These are phyloP conservation scores for Marasmarcha lunaedactyla DNA, from an alignment of 2,888 invertebrate species.

Conservation along the genomic window DNA sequence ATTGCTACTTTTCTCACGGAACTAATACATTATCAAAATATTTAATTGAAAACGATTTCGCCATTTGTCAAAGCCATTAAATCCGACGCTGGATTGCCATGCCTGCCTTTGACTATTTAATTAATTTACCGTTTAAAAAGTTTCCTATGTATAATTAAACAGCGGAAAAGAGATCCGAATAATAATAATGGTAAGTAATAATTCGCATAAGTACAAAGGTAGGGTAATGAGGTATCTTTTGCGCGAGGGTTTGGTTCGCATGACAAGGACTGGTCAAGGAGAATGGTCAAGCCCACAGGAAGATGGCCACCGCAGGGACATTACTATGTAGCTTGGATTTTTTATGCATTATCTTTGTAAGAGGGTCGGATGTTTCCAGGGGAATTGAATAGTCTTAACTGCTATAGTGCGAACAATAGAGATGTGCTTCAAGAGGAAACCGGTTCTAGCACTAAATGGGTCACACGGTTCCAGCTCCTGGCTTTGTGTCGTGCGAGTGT, in stretches of 20 bases:
- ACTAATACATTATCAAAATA: conserved; percentile 62
- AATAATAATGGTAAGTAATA: conserved; percentile 22
- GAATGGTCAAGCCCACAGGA: conserved; percentile 56
- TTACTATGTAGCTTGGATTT: conserved; percentile 50
- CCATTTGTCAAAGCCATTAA: conserved; percentile 53
- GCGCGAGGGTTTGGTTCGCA: conserved; percentile 37
- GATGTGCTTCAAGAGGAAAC: conserved; percentile 60
- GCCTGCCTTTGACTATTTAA: conserved; percentile 25
- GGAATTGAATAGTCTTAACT: conserved; percentile 61
- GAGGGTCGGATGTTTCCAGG: conserved; percentile 56
- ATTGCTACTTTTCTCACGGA: conserved; percentile 69
- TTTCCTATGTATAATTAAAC: conserved; percentile 29
- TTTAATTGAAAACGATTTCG: conserved; percentile 61
- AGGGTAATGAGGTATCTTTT: conserved; percentile 28
- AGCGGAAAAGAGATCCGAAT: conserved; percentile 3
- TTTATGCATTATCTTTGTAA: conserved; percentile 57
- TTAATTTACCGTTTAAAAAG: conserved; percentile 30
- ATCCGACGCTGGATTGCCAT: conserved; percentile 32
- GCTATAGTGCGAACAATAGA: conserved; percentile 58
- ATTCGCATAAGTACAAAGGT: conserved; percentile 24
- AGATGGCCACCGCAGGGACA: conserved; percentile 47
- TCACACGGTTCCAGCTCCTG: conserved; percentile 63
- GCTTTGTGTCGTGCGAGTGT: conserved; percentile 41
- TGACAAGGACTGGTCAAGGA: conserved; percentile 49
- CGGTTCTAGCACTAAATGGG: conserved; percentile 66